These are phyloP conservation scores for Lysandra bellargus DNA, from an alignment of 2,888 invertebrate genomes.

Conservation along the genomic window DNA sequence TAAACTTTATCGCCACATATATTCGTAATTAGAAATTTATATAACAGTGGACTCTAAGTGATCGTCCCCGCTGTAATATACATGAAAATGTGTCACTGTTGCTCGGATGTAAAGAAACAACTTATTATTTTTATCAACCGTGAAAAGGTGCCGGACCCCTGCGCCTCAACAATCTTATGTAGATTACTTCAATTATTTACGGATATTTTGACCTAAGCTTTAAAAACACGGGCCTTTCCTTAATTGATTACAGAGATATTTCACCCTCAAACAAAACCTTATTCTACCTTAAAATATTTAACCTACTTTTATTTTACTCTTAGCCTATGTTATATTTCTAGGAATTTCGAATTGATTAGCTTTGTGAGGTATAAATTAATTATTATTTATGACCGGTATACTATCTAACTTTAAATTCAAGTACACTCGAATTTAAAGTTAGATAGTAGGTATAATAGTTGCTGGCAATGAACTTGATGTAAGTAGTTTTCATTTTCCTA, in stretches of 20 bases:
- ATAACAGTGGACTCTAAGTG: not conserved
- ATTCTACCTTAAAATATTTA: slow-evolving; percentile 6
- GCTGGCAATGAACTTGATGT: too few relatives aligned
- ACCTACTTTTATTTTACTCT: not conserved
- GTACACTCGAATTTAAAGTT: not conserved
- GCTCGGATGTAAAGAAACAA: slow-evolving; percentile 41
- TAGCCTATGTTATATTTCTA: not conserved
- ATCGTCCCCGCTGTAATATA: not conserved
- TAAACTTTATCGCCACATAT: too few relatives aligned
- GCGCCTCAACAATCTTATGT: slow-evolving; percentile 47
- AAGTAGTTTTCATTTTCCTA: too few relatives aligned
- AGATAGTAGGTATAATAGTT: too few relatives aligned
- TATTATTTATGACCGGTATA: too few relatives aligned
- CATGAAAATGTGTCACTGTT: slow-evolving; percentile 14
- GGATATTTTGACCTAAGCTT: slow-evolving; percentile 37
- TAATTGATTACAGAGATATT: slow-evolving; percentile 30
- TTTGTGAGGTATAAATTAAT: not conserved
- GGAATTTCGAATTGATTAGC: not conserved
- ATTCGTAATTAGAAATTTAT: not conserved
- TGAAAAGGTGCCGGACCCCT: slow-evolving; percentile 74
- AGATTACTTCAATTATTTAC: slow-evolving; percentile 42
- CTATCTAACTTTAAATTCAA: too few relatives aligned
- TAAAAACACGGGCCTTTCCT: slow-evolving; percentile 35
- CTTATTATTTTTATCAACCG: slow-evolving; percentile 78
- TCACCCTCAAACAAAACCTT: slow-evolving; percentile 22